Conservation (phyloP, 2,888 invertebrate genomes). For the Heliconius cydno region DNA sequence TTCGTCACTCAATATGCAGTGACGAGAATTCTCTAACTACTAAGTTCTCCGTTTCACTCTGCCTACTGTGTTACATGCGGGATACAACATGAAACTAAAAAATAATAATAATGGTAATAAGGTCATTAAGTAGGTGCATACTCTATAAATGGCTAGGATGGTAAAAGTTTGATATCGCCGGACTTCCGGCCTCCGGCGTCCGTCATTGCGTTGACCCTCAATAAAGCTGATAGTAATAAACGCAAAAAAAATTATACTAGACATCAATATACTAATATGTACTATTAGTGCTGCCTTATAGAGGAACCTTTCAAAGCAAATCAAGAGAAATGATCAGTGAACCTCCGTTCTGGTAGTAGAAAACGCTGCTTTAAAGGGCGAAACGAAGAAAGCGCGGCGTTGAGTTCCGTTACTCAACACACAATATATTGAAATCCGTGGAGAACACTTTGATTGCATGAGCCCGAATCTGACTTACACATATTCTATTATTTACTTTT, state of each 20-base stretch:
- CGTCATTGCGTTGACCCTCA: constrained; percentile 52
- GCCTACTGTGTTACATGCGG: too few relatives aligned
- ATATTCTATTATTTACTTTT: too few relatives aligned
- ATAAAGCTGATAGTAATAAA: constrained; percentile 41
- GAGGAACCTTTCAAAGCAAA: background rate
- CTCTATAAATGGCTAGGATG: constrained; percentile 33
- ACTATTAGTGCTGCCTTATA: background rate
- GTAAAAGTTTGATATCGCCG: constrained; percentile 54
- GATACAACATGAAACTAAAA: too few relatives aligned
- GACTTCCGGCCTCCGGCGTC: constrained; percentile 52
- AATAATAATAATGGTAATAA: background rate
- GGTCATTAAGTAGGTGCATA: background rate
- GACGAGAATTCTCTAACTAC: background rate
- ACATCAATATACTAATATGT: background rate
- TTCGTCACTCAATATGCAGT: background rate
- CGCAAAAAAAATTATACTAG: constrained; percentile 7
- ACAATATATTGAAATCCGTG: background rate
- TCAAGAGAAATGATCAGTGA: too few relatives aligned
- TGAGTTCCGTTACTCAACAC: background rate
- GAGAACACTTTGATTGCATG: too few relatives aligned
- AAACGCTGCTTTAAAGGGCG: too few relatives aligned
- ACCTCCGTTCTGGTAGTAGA: background rate
- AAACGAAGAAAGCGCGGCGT: background rate
- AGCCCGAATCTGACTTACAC: too few relatives aligned
- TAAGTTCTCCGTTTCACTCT: too few relatives aligned